Base-by-base conservation (phyloP, 2,113 vertebrate species). In the Pedetes capensis region DNA sequence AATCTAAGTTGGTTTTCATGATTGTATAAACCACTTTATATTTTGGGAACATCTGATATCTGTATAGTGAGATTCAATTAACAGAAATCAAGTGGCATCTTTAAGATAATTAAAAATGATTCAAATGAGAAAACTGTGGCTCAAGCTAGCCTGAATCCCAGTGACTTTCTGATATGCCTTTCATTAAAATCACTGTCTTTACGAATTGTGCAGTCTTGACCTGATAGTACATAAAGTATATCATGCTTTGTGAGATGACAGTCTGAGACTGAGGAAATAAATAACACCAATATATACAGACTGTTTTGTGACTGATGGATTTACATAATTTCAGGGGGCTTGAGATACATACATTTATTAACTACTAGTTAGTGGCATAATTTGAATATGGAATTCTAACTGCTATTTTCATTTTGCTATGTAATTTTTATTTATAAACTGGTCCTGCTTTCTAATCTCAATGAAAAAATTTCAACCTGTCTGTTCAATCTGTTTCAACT, bases 91-190 rank as follows among this genome's bases (percentile, higher is more conserved):
- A 69, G 25, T 42, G 42, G 42, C 14, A 76, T 81, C 34, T 68
- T 91, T 69, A 95, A 93, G 64, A 69, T 90, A 80, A 91, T 59
- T 29, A 20, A 74, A 66, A 93, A 83, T 66, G 42, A 94, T 63
- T 68, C 9, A 75, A 64, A 71, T n/a, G 39, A 29, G 49, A 69
- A 80, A 87, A 91, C 18, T 53, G 7, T 78, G 39, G 23, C 59
- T 95, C 18, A n/a, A 29, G 71, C 14, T 57, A 71, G 49, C 17
- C 71, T 96, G 66, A 90, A 90, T 83, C 22, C 34, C 34, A 75
- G 32, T 29, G 89, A 71, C 51, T 63, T 80, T 88, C 68, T 83
- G 27, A 72, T 66, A 80, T 63, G 57, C 37, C 72, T 78, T 80
- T 42, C 42, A 87, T 88, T 39, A 85, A 86, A 91, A 87, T 80